Conservation (phyloP, 2,113 vertebrate species). For the Circaetus cinerascens region DNA sequence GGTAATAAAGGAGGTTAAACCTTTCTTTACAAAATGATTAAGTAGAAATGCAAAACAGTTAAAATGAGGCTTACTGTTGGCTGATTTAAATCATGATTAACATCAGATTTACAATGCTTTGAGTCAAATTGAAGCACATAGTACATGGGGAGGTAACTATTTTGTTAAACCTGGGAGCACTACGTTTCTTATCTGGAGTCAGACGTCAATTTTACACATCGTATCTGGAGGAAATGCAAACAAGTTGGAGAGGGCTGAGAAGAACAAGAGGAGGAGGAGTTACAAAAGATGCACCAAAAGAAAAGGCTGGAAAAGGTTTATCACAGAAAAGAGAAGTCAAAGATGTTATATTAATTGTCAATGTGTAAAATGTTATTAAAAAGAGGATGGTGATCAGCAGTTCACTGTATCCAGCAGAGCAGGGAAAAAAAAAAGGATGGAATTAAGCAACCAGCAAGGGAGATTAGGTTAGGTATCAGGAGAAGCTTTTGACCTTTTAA, state of each 20-base stretch:
- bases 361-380: not conserved
- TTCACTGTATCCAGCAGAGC: not conserved
- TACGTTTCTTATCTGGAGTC: not conserved
- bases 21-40: conserved; percentile 67
- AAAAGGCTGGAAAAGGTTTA: not conserved
- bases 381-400: not conserved
- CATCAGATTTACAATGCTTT: conserved; percentile 39
- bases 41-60: conserved; percentile 59
- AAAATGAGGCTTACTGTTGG: conserved; percentile 39
- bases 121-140: not conserved
- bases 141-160: not conserved
- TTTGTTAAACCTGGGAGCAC: not conserved
- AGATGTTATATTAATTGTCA: not conserved
- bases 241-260: not conserved
- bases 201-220: not conserved
- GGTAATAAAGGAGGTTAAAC: conserved; percentile 66
- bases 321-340: not conserved
- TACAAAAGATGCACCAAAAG: not conserved
- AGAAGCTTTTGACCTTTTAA: not conserved
- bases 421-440: not conserved
- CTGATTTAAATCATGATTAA: conserved; percentile 50
- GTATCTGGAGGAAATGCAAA: not conserved
- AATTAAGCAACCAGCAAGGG: not conserved
- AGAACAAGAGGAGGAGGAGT: not conserved
- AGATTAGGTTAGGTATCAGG: not conserved